phyloP scores from a whole-genome alignment of 2,113 vertebrate genomes.

The Semicossyphus pulcher region DNA sequence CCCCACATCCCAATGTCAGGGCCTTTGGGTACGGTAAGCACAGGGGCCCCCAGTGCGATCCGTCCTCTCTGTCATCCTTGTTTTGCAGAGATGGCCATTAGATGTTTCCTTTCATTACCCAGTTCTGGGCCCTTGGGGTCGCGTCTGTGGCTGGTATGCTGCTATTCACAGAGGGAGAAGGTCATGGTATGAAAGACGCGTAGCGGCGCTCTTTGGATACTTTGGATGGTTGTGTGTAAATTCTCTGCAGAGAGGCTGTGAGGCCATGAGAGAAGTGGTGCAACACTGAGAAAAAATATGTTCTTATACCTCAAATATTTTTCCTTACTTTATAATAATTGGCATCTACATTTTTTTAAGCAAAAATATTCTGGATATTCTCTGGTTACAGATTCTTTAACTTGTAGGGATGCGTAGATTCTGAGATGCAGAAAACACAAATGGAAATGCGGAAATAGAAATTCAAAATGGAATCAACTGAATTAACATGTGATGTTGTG shows the following conservation, averaged over 20 bases:
- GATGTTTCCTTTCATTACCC: constrained; percentile 51
- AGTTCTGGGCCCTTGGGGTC: constrained; percentile 5
- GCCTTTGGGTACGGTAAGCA: constrained; percentile 12
- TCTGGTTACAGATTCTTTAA: background rate
- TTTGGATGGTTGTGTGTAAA: constrained; percentile 53
- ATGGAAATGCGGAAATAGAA: background rate
- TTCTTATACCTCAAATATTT: too few species aligned
- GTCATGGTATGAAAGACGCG: constrained; percentile 38
- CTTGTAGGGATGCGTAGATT: background rate
- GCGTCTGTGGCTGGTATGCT: constrained; percentile 33
- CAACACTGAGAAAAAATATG: background rate
- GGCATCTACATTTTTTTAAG: background rate
- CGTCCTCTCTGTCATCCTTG: constrained; percentile 33
- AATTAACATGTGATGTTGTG: too few species aligned
- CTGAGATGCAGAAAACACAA: background rate
- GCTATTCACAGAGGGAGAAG: constrained; percentile 46
- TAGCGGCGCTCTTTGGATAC: constrained; percentile 9
- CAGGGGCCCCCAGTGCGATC: constrained; percentile 10
- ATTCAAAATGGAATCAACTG: too few species aligned
- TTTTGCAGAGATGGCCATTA: constrained; percentile 40
- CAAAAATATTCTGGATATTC: too few species aligned
- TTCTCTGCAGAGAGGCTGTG: background rate
- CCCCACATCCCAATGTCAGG: constrained; percentile 32
- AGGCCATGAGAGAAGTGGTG: background rate
- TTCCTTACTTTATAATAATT: background rate